Evolutionary conservation across 2,888 invertebrate species (phyloP), one percentile per base, ranked within the genome.

Genomic region (Troides aeacus): DNA sequence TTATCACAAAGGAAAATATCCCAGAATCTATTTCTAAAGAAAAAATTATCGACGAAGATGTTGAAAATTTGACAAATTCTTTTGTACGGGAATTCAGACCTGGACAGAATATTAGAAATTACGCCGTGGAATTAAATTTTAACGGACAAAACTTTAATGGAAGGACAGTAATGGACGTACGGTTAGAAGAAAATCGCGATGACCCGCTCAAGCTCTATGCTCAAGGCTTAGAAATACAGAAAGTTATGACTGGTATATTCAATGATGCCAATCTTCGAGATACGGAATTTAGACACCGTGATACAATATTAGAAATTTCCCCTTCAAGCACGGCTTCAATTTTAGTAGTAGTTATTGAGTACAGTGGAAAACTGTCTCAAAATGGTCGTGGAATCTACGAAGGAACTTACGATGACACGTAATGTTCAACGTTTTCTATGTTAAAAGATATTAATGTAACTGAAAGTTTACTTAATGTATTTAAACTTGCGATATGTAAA

Each of bases 311-410:
- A 61, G 76, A 80, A 73, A 81, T 89, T 10, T 36, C 1, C 2
- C 83, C 84, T 23, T 56, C 59, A 0, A 69, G 70, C 53, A 0
- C 21, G 17, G 79, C 79, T 3, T 74, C 74, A 6, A 69, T 77
- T 0, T 85, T 78, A 70, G 74, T 82, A 15, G 72, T 89, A 2
- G 73, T 85, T 12, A 79, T 90, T 30, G 81, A 84, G 66, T 90
- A 87, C 71, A 77, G 78, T 23, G 85, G 82, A 62, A 64, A 64
- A 12, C 61, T 89, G 7, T 61, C 75, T 0, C 72, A 61, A 18
- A 68, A 64, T 70, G 84, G 84, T 30, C 60, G 15, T 30, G 90
- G 88, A 24, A 72, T 88, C 0, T 84, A 80, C 68, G 66, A 72
- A 71, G 84, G 83, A 74, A 64, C 64, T 36, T 81, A 73, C 30